These are phyloP conservation scores for Oceanodroma leucorhoa DNA, from an alignment of 2,797 vertebrate species.

Conservation along the genomic window DNA sequence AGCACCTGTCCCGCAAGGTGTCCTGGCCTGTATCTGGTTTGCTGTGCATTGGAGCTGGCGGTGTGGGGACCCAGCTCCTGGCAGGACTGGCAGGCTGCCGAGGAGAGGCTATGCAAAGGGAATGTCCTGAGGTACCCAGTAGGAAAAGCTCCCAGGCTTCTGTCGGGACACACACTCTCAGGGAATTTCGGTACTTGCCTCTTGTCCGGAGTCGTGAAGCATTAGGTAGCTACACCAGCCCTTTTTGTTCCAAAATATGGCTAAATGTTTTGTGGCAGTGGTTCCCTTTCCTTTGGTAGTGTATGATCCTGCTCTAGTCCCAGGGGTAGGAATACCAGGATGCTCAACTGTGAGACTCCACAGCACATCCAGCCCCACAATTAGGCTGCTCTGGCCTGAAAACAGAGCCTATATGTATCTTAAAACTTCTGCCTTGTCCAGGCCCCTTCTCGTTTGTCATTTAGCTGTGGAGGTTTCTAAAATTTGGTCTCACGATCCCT, in stretches of 20 bases:
- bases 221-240: not conserved
- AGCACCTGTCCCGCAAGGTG: rapidly evolving
- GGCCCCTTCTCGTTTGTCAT: not conserved
- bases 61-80: not conserved
- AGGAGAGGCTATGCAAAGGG: not conserved
- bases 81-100: not conserved
- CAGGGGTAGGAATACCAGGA: not conserved
- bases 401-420: not conserved
- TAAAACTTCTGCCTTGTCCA: not conserved
- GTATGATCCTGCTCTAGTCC: not conserved
- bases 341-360: not conserved
- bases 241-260: not conserved
- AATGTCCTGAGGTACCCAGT: rapidly evolving
- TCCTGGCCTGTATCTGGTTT: not conserved
- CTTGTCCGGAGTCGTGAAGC: not conserved
- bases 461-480: not conserved
- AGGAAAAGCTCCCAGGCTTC: not conserved
- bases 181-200: not conserved
- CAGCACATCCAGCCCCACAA: not conserved
- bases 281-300: not conserved
- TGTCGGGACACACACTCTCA: not conserved
- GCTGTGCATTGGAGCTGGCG: rapidly evolving
- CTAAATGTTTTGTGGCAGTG: not conserved
- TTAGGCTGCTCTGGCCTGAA: not conserved
- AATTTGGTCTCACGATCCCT: not conserved